phyloP scores from a whole-genome alignment of 2,888 invertebrate genomes.

The Apoda limacodes region DNA sequence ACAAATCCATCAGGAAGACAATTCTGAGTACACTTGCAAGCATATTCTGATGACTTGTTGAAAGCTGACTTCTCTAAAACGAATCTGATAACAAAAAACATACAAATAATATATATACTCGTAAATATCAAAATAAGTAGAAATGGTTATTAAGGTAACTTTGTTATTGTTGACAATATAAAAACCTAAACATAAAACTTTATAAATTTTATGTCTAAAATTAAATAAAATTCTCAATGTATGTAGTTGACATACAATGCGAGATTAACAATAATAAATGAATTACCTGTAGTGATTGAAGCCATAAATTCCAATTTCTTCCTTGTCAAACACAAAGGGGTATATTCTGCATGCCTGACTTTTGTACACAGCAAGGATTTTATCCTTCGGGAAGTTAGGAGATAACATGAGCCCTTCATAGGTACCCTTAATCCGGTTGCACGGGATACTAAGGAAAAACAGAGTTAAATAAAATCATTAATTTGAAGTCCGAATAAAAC shows the following conservation, averaged over 20 bases:
- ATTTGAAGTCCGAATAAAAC: no score
- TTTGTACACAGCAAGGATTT: constrained; percentile 74
- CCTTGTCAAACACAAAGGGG: constrained; percentile 40
- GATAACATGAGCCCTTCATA: constrained; percentile 83
- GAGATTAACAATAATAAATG: no score
- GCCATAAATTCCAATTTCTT: constrained; percentile 44
- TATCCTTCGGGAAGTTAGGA: constrained; percentile 61
- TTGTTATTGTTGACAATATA: background rate
- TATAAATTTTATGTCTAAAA: constrained; percentile 1
- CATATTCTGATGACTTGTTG: constrained; percentile 50
- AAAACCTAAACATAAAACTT: background rate
- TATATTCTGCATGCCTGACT: constrained; percentile 84
- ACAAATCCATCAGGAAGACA: constrained; percentile 74
- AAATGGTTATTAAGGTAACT: background rate
- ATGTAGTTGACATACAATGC: background rate
- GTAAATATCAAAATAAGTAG: background rate
- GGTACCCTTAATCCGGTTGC: constrained; percentile 77
- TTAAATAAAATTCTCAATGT: background rate
- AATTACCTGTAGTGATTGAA: constrained; percentile 71
- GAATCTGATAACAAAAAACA: constrained; percentile 28
- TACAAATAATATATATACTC: background rate
- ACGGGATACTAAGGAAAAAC: constrained; percentile 57
- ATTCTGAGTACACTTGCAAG: constrained; percentile 73
- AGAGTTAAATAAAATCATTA: no score
- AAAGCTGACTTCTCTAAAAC: constrained; percentile 36